phyloP scores from a whole-genome alignment of 1,140 invertebrate genomes.

The Hetaerina americana region DNA sequence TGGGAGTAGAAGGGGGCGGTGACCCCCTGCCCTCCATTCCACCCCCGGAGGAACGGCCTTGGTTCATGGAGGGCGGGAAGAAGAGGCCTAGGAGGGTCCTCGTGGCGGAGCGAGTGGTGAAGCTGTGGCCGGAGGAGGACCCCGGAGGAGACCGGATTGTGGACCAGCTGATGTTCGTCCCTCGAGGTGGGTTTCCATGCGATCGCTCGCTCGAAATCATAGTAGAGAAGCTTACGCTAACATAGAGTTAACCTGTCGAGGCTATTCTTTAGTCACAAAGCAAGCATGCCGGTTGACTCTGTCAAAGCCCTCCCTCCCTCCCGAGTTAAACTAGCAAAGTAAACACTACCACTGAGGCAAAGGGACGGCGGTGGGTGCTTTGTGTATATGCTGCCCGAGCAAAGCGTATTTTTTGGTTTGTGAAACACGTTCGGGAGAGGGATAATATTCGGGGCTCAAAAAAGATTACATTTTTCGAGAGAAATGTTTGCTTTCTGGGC shows the following conservation, averaged over 20 bases:
- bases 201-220: neutral
- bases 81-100: slow-evolving; percentile 32
- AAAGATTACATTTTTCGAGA: too few relatives aligned
- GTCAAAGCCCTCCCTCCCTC: too few relatives aligned
- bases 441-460: too few relatives aligned
- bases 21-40: neutral
- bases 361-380: too few relatives aligned
- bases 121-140: slow-evolving; percentile 45
- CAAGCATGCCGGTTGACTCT: neutral
- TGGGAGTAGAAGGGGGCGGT: neutral
- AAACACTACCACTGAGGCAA: too few relatives aligned
- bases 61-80: slow-evolving; percentile 47
- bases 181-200: neutral
- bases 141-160: slow-evolving; percentile 48
- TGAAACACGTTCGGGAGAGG: too few relatives aligned
- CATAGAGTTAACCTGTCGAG: neutral
- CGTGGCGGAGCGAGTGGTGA: slow-evolving; percentile 29
- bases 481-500: too few relatives aligned
- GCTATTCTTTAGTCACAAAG: neutral
- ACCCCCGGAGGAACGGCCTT: slow-evolving; percentile 26
- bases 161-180: slow-evolving; percentile 34
- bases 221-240: neutral
- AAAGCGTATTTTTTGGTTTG: too few relatives aligned
- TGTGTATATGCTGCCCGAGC: too few relatives aligned
- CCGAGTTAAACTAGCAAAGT: too few relatives aligned